phyloP scores from a whole-genome alignment of 1,140 invertebrate genomes.

The Eriosoma lanigerum region DNA sequence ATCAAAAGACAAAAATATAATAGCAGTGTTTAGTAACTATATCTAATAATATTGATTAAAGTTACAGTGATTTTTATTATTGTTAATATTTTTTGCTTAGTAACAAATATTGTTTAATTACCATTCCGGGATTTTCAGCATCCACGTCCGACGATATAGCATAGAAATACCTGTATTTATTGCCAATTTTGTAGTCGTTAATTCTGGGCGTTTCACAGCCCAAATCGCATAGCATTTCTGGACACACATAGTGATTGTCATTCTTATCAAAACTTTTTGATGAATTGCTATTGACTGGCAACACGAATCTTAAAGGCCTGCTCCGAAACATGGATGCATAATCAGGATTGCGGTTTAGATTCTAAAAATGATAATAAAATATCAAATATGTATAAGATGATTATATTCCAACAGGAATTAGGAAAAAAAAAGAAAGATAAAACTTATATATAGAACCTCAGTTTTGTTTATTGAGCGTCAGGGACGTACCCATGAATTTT shows the following conservation, averaged over 20 bases:
- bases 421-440: too few relatives aligned
- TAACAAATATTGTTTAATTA: conserved; percentile 59
- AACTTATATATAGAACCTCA: too few relatives aligned
- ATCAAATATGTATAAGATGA: too few relatives aligned
- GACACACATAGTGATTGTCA: conserved; percentile 54
- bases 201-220: conserved; percentile 84
- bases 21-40: conserved; percentile 10
- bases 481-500: too few relatives aligned
- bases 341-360: conserved; percentile 75
- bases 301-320: conserved; percentile 71
- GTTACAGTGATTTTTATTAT: too few relatives aligned
- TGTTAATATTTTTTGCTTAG: too few relatives aligned
- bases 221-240: conserved; percentile 70
- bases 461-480: too few relatives aligned
- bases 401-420: too few relatives aligned
- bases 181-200: conserved; percentile 69
- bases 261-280: not conserved
- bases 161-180: conserved; percentile 80
- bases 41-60: too few relatives aligned
- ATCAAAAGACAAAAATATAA: conserved; percentile 8
- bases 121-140: conserved; percentile 74
- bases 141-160: conserved; percentile 86
- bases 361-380: too few relatives aligned
- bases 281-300: conserved; percentile 61
- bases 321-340: conserved; percentile 78